Percentiles rank a stretch among this genome's conserved stretches.
Evolutionary conservation across 2,797 vertebrate species (phyloP).

Genomic region (Potorous gilbertii): DNA sequence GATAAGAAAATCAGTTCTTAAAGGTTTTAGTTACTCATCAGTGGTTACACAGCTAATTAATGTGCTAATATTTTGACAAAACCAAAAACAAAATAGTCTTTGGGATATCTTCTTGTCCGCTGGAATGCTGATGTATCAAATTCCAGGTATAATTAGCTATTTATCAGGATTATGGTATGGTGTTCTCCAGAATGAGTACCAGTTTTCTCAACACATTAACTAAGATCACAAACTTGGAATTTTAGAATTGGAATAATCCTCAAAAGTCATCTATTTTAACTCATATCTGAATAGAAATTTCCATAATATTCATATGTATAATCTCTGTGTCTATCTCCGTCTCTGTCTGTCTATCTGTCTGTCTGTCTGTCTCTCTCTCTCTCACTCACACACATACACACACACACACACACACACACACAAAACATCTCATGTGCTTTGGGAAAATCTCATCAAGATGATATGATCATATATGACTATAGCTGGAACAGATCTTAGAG

Average conservation of each 20-base stretch:
- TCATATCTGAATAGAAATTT: not conserved
- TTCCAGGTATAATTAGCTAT: not conserved
- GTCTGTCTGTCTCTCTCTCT: not conserved
- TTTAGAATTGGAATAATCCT: not conserved
- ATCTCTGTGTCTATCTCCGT: not conserved
- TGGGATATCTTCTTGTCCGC: not conserved
- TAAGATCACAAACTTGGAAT: not conserved
- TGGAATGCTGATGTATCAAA: not conserved
- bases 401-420: not conserved
- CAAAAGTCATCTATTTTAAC: not conserved
- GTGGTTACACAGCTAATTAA: not conserved
- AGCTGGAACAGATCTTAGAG: not conserved
- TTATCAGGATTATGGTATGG: not conserved
- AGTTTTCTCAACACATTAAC: not conserved
- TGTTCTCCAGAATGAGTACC: not conserved
- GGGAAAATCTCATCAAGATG: not conserved
- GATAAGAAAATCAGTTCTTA: not conserved
- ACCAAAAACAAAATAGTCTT: not conserved
- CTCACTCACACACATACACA: not conserved
- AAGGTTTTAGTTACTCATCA: not conserved
- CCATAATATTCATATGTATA: not conserved
- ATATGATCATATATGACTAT: not conserved
- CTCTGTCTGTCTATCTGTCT: not conserved
- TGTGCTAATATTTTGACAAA: not conserved
- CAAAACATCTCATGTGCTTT: not conserved